Percentiles rank a stretch among this genome's conserved stretches.
Conservation (phyloP, 2,888 invertebrate species). For the Orthosia incerta region DNA sequence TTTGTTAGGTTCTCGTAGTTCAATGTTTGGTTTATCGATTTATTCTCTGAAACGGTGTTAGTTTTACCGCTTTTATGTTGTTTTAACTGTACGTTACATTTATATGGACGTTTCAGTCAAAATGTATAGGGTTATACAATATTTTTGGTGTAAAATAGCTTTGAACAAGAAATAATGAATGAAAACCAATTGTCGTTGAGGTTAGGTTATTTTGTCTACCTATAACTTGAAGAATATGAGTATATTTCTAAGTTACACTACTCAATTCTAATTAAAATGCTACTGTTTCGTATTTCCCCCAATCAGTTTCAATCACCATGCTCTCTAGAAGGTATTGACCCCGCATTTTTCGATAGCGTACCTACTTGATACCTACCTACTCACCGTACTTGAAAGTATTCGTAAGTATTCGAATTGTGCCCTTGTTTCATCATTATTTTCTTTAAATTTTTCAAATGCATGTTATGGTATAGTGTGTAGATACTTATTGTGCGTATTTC, state of each 20-base stretch:
- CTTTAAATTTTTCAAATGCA: neutral
- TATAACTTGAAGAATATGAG: neutral
- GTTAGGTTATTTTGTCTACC: conserved; percentile 32
- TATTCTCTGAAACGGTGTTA: conserved; percentile 56
- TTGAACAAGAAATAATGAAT: neutral
- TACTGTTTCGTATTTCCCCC: neutral
- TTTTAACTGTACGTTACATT: conserved; percentile 15
- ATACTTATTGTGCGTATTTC: neutral
- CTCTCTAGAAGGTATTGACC: conserved; percentile 53
- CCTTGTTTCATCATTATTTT: neutral
- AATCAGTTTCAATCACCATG: conserved; percentile 11
- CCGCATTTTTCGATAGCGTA: conserved; percentile 43
- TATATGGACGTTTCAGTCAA: neutral
- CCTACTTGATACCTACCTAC: neutral
- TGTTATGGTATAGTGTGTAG: neutral
- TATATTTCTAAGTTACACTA: neutral
- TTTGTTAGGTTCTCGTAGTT: conserved; percentile 34
- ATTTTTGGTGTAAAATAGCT: conserved; percentile 2
- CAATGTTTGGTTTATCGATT: conserved; percentile 66
- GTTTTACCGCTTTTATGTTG: conserved; percentile 53
- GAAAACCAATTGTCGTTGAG: conserved; percentile 13
- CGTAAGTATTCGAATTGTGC: neutral
- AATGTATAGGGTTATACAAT: too few species aligned
- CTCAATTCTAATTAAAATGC: neutral
- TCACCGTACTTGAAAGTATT: neutral